phyloP scores from a whole-genome alignment of 2,797 vertebrate species.

The Clarias pachynema region DNA sequence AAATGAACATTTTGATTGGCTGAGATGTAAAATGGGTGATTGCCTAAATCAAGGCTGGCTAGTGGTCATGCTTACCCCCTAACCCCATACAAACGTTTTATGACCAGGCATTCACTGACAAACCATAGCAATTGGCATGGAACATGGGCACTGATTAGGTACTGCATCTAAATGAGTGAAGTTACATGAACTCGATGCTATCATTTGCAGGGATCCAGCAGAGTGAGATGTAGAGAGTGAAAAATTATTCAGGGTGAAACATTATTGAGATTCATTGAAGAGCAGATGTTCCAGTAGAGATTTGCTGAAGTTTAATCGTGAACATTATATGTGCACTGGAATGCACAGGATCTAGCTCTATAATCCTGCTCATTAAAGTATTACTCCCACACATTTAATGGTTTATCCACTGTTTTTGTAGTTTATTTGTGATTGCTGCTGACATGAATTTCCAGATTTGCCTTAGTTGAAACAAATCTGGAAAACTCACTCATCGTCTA shows the following conservation, averaged over 20 bases:
- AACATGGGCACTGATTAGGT: constrained; percentile 8
- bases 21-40: constrained; percentile 1
- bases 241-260: constrained; percentile 11
- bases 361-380: constrained; percentile 2
- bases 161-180: constrained; percentile 3
- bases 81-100: not conserved
- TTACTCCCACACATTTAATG: not conserved
- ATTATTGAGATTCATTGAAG: constrained; percentile 14
- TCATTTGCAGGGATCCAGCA: constrained; percentile 7
- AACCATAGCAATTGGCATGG: not conserved
- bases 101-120: not conserved
- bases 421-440: not conserved
- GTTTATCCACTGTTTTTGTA: not conserved
- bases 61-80: not conserved
- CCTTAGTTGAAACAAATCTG: not conserved
- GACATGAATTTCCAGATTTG: not conserved
- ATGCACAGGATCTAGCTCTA: not conserved
- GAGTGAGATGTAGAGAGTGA: constrained; percentile 6
- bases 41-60: constrained; percentile 7
- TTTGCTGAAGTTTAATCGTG: not conserved
- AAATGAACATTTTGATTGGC: not conserved
- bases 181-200: constrained; percentile 9
- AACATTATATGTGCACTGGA: not conserved
- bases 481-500: not conserved
- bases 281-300: constrained; percentile 7